Evolutionary conservation across 1,140 invertebrate genomes (phyloP).

Genomic region (Euwallacea similis): DNA sequence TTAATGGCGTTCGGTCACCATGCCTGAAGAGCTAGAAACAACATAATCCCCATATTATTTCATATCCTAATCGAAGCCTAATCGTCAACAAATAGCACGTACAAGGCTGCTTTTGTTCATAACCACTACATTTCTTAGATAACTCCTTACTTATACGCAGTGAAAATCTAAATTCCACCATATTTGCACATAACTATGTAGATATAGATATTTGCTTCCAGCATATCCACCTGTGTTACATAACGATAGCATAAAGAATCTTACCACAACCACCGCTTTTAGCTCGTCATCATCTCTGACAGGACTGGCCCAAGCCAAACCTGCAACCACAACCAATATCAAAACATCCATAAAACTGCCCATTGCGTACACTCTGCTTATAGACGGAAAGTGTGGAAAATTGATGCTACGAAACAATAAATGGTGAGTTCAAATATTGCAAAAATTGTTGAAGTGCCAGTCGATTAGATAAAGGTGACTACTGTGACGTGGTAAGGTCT

Average conservation of each 20-base stretch:
- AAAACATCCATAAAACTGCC: neutral
- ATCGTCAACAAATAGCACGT: too few relatives aligned
- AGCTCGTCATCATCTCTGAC: constrained; percentile 7
- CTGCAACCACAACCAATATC: neutral
- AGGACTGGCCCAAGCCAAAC: neutral
- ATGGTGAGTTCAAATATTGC: too few relatives aligned
- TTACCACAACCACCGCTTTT: constrained; percentile 22
- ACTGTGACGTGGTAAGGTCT: too few relatives aligned
- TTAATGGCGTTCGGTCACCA: constrained; percentile 77
- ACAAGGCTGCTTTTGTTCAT: too few relatives aligned
- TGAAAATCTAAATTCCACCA: neutral
- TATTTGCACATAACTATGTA: neutral
- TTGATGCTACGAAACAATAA: too few relatives aligned
- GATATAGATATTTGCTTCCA: neutral
- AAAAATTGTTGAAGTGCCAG: too few relatives aligned
- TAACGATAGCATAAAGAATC: neutral
- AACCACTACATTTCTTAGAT: too few relatives aligned
- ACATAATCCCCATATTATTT: constrained; percentile 12
- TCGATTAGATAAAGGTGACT: too few relatives aligned
- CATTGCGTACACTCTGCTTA: too few relatives aligned
- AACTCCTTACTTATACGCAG: neutral
- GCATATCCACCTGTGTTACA: too few relatives aligned
- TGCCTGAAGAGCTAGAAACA: constrained; percentile 60
- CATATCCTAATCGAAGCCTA: neutral
- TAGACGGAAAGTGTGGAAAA: too few relatives aligned